A percentile compares a stretch with the other conserved stretches of the same genome.
phyloP scores from a whole-genome alignment of 2,113 vertebrate species.

The Piaya cayana region DNA sequence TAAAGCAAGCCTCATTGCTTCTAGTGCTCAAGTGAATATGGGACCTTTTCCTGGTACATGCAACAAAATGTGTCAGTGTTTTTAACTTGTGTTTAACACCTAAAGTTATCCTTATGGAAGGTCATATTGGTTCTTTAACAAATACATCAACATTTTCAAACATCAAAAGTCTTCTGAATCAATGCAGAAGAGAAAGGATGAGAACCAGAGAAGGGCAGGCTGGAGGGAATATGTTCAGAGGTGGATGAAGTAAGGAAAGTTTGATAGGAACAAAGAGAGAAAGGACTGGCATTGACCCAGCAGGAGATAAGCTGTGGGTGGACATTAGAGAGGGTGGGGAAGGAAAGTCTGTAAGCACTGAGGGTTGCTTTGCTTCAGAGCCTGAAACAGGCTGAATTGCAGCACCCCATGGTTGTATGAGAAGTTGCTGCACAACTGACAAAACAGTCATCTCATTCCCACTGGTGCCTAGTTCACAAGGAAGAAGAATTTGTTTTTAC shows the following conservation, averaged over 20 bases:
- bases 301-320: not conserved
- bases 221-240: not conserved
- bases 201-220: not conserved
- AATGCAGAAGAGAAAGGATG: not conserved
- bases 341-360: not conserved
- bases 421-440: not conserved
- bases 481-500: not conserved
- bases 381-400: not conserved
- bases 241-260: not conserved
- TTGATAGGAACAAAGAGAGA: not conserved
- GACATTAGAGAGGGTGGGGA: not conserved
- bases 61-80: not conserved
- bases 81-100: not conserved
- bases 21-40: not conserved
- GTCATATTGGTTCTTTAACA: not conserved
- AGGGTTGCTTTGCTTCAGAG: not conserved
- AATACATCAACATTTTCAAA: not conserved
- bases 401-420: not conserved
- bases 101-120: not conserved
- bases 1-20: not conserved
- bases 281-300: not conserved
- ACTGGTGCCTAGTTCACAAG: not conserved
- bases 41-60: accelerated
- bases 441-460: not conserved
- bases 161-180: not conserved